These are phyloP conservation scores for Grus americana DNA, from an alignment of 2,113 vertebrate species.

Conservation along the genomic window DNA sequence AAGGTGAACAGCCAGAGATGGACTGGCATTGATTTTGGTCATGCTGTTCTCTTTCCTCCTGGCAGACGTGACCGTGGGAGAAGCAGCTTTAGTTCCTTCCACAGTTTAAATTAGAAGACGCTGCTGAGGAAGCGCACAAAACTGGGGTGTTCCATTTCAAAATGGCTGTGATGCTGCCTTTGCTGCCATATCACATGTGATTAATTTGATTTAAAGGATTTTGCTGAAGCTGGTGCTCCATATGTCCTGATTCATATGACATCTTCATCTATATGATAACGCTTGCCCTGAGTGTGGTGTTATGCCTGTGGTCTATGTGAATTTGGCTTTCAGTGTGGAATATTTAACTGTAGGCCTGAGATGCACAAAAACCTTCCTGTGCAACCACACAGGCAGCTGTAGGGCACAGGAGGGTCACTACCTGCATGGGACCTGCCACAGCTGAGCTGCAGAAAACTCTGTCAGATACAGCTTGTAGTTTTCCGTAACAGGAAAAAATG, in stretches of 20 bases:
- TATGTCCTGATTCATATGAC: neutral
- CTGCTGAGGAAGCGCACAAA: neutral
- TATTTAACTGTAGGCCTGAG: slow-evolving; percentile 2
- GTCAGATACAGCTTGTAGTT: slow-evolving; percentile 29
- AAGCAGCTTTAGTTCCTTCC: neutral
- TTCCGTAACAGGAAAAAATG: neutral
- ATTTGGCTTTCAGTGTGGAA: neutral
- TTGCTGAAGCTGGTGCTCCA: neutral
- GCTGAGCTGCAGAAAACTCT: slow-evolving; percentile 49
- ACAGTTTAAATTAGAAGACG: neutral
- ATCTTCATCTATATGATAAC: neutral
- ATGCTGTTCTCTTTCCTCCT: neutral
- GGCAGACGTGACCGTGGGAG: neutral
- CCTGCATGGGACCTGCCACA: slow-evolving; percentile 58
- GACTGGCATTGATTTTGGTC: neutral
- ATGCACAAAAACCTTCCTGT: slow-evolving; percentile 33
- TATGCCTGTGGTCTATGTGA: neutral
- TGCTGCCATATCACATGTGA: neutral
- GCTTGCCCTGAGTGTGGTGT: neutral
- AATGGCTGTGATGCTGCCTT: neutral
- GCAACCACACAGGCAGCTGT: slow-evolving; percentile 37
- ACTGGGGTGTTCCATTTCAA: neutral
- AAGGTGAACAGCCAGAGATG: neutral
- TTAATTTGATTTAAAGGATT: neutral
- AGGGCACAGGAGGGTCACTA: slow-evolving; percentile 23